Conservation (phyloP, 2,797 vertebrate species). For the Microcaecilia unicolor region DNA sequence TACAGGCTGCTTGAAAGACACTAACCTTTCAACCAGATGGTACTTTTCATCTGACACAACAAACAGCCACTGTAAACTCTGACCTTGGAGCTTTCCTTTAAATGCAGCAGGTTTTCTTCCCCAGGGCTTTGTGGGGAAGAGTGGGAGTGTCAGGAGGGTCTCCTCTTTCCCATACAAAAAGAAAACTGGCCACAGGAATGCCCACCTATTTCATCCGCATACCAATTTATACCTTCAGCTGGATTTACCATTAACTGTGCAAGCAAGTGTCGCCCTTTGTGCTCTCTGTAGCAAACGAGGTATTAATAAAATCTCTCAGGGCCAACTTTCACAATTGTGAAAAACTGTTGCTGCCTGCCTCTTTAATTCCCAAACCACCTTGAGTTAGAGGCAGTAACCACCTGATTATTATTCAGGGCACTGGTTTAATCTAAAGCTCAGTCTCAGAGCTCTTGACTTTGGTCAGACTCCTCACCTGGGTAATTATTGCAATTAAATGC, state of each 20-base stretch:
- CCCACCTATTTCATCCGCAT: conserved; percentile 23
- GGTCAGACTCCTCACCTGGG: conserved; percentile 31
- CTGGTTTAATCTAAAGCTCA: conserved; percentile 28
- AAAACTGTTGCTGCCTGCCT: conserved; percentile 22
- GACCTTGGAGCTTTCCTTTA: not conserved
- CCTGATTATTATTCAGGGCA: conserved; percentile 37
- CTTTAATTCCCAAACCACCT: conserved; percentile 19
- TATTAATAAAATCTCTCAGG: conserved; percentile 32
- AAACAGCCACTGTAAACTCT: no score
- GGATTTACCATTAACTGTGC: conserved; percentile 44
- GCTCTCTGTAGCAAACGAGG: conserved; percentile 21
- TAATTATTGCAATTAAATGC: no score
- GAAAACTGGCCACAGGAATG: conserved; percentile 24
- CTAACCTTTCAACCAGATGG: no score
- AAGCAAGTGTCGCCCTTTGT: conserved; percentile 34
- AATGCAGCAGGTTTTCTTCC: conserved; percentile 9
- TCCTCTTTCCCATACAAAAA: conserved; percentile 4
- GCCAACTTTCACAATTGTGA: conserved; percentile 26
- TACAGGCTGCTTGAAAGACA: no score
- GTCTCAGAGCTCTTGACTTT: conserved; percentile 40
- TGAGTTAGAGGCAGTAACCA: conserved; percentile 28
- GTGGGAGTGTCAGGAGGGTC: no score
- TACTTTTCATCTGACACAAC: no score
- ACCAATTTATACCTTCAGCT: conserved; percentile 17
- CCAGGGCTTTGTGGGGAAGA: no score